Evolutionary conservation across 2,888 invertebrate species (phyloP).

Genomic region (Oscheius sp.): DNA sequence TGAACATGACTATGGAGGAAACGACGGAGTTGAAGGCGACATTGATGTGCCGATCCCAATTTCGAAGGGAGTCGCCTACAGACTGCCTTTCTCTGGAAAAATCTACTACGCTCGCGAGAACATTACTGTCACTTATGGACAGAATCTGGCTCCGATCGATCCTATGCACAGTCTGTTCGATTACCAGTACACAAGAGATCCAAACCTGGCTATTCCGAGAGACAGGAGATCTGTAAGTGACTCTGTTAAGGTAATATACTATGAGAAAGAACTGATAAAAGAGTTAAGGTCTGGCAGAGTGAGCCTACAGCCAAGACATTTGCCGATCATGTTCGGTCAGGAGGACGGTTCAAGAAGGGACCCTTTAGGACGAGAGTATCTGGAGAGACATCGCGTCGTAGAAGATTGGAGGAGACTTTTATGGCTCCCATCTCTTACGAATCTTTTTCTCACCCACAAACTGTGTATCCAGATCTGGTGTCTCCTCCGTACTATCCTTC

Average conservation of each 20-base stretch:
- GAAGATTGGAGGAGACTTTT: too few species aligned
- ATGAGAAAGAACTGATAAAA: background rate
- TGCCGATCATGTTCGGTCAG: constrained; percentile 15
- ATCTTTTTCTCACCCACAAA: too few species aligned
- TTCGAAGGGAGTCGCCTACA: constrained; percentile 63
- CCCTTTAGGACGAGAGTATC: constrained; percentile 19
- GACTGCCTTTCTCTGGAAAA: constrained; percentile 66
- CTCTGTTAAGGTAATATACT: constrained; percentile 14
- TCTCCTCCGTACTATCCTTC: too few species aligned
- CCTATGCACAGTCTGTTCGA: constrained; percentile 60
- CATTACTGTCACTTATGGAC: constrained; percentile 65
- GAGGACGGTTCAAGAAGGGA: constrained; percentile 7
- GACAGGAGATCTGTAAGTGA: constrained; percentile 13
- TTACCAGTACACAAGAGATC: constrained; percentile 54
- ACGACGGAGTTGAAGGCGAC: constrained; percentile 64
- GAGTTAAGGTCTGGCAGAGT: constrained; percentile 31
- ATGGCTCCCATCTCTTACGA: too few species aligned
- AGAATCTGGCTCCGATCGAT: constrained; percentile 62
- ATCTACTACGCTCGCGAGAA: constrained; percentile 63
- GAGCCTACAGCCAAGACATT: constrained; percentile 33
- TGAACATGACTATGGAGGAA: constrained; percentile 62
- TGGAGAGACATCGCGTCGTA: background rate
- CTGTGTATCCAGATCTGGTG: too few species aligned
- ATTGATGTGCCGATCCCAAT: constrained; percentile 64
- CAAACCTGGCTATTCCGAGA: constrained; percentile 39